Percentiles rank a stretch among this genome's conserved stretches.
These are phyloP conservation scores for Carassius carassius DNA, from an alignment of 2,113 vertebrate genomes.

Conservation along the genomic window DNA sequence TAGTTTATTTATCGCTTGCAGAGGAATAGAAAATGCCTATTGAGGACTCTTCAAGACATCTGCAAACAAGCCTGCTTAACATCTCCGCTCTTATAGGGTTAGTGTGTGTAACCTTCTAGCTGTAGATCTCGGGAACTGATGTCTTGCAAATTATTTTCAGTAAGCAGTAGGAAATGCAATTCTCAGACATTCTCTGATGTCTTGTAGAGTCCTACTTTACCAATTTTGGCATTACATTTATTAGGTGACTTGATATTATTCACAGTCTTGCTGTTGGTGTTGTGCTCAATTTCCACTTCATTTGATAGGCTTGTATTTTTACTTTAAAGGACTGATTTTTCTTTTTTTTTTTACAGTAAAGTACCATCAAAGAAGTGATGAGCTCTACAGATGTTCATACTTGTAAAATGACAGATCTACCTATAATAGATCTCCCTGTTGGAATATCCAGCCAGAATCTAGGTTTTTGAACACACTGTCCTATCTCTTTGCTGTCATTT, in stretches of 20 bases:
- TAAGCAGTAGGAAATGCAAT: slow-evolving; percentile 20
- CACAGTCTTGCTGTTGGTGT: slow-evolving; percentile 23
- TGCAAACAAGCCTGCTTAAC: neutral
- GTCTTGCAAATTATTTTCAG: neutral
- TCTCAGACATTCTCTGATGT: slow-evolving; percentile 19
- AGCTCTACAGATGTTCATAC: slow-evolving; percentile 37
- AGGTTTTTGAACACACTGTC: neutral
- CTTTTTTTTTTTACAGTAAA: slow-evolving; percentile 5
- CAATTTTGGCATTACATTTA: neutral
- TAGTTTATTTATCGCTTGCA: too few relatives aligned
- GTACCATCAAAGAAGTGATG: slow-evolving; percentile 32
- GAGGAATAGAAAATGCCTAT: neutral
- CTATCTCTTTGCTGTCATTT: neutral
- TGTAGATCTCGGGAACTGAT: slow-evolving; percentile 25
- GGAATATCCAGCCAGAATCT: neutral
- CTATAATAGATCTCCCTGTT: slow-evolving; percentile 10
- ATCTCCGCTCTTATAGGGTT: neutral
- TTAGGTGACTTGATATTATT: neutral
- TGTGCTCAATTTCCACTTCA: neutral
- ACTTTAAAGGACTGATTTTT: slow-evolving; percentile 8
- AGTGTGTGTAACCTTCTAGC: neutral
- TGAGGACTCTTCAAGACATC: neutral
- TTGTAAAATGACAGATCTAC: slow-evolving; percentile 9
- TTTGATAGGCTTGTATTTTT: slow-evolving; percentile 18
- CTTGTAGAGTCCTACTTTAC: neutral